Evolutionary conservation across 2,797 vertebrate species (phyloP).

Genomic region (Poecilia velifera): DNA sequence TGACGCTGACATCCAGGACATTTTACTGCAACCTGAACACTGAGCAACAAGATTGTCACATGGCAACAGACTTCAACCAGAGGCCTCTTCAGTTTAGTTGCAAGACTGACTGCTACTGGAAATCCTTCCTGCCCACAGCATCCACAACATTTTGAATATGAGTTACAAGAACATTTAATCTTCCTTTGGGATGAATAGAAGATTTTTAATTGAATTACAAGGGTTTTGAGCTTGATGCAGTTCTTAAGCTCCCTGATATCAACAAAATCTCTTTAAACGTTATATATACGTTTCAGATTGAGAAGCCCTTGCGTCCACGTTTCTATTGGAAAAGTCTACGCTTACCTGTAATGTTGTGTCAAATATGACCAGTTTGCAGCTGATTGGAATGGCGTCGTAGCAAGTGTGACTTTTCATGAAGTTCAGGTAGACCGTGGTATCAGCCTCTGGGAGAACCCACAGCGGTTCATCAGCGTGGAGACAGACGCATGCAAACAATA

Average conservation of each 20-base stretch:
- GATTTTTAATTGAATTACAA: background rate
- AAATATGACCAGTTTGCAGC: constrained; percentile 95
- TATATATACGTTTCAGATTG: too few relatives aligned
- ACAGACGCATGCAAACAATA: background rate
- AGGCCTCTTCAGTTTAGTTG: background rate
- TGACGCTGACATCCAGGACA: background rate
- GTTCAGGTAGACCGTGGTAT: constrained; percentile 87
- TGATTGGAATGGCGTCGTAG: constrained; percentile 93
- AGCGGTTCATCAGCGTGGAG: background rate
- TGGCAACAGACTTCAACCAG: background rate
- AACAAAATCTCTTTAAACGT: background rate
- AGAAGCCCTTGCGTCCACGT: background rate
- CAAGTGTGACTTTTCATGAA: constrained; percentile 94
- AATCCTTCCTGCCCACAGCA: background rate
- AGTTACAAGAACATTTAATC: background rate
- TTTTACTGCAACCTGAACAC: background rate
- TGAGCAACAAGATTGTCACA: background rate
- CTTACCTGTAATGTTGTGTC: constrained; percentile 88
- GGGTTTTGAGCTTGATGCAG: background rate
- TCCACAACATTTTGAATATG: background rate
- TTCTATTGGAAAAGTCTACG: background rate
- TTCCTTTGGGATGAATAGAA: background rate
- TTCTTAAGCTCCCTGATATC: too few relatives aligned
- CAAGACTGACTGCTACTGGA: background rate
- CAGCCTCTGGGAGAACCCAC: constrained; percentile 59